phyloP scores from a whole-genome alignment of 2,113 vertebrate genomes.

The Taxidea taxus region DNA sequence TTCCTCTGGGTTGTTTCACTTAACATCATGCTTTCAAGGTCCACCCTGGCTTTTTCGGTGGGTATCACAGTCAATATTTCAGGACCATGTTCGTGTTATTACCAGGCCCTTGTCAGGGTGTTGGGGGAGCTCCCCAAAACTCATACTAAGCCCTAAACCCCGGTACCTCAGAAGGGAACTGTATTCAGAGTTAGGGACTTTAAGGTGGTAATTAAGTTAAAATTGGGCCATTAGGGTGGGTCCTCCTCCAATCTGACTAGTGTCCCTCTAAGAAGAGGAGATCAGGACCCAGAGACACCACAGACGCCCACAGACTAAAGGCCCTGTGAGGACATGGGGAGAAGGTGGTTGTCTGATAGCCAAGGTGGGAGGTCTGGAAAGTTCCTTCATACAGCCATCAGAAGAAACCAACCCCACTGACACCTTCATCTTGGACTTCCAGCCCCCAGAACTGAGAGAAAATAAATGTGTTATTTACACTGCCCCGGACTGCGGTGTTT shows the following conservation, averaged over 20 bases:
- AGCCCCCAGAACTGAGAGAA: background rate
- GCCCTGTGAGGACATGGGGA: background rate
- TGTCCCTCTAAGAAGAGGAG: background rate
- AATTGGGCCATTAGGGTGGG: background rate
- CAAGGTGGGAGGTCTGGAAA: background rate
- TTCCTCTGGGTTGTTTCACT: background rate
- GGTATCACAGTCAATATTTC: background rate
- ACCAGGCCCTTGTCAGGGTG: background rate
- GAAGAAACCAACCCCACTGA: background rate
- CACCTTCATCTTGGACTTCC: background rate
- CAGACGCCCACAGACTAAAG: background rate
- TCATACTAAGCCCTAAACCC: background rate
- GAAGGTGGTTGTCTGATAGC: background rate
- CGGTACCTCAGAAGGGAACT: background rate
- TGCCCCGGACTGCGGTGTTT: background rate
- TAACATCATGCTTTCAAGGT: background rate
- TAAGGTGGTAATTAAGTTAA: background rate
- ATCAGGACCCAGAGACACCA: background rate
- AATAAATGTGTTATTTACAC: background rate
- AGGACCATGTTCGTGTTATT: background rate
- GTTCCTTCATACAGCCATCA: background rate
- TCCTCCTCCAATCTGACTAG: background rate
- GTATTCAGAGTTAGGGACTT: background rate
- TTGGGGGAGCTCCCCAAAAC: background rate
- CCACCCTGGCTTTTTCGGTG: background rate